Conservation (phyloP, 2,888 invertebrate genomes). For the Sussaba pulchella region DNA sequence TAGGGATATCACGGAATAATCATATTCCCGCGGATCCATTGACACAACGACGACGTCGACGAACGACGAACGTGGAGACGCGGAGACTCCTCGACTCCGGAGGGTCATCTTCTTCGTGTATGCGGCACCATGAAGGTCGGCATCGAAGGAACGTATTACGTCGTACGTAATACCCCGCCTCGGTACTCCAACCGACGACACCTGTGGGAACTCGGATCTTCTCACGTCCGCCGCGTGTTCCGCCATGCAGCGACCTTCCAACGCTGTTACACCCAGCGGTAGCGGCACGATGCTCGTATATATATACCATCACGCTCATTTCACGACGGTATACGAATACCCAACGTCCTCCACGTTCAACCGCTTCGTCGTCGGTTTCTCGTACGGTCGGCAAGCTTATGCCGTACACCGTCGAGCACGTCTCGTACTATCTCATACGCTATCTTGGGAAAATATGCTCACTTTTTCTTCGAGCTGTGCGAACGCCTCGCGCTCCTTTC, state of each 20-base stretch:
- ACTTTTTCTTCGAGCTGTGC: slow-evolving; percentile 23
- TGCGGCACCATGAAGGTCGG: slow-evolving; percentile 73
- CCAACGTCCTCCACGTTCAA: too few relatives aligned
- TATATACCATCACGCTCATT: too few relatives aligned
- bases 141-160: slow-evolving; percentile 63
- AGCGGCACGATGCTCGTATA: slow-evolving; percentile 38
- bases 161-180: slow-evolving; percentile 56
- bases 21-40: slow-evolving; percentile 61
- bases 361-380: slow-evolving; percentile 40
- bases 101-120: slow-evolving; percentile 64
- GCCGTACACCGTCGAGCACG: too few relatives aligned
- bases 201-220: slow-evolving; percentile 81
- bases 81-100: slow-evolving; percentile 19
- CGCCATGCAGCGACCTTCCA: slow-evolving; percentile 59
- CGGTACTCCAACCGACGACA: slow-evolving; percentile 71
- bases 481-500: slow-evolving; percentile 27
- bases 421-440: slow-evolving; percentile 39
- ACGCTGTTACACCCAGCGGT: slow-evolving; percentile 44
- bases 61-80: too few relatives aligned
- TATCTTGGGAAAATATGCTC: slow-evolving; percentile 5
- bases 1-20: slow-evolving; percentile 57
- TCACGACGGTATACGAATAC: too few relatives aligned
- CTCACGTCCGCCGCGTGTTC: slow-evolving; percentile 76
- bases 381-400: too few relatives aligned
- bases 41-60: slow-evolving; percentile 53